Conservation (phyloP, 2,797 vertebrate species). For the Peromyscus eremicus region DNA sequence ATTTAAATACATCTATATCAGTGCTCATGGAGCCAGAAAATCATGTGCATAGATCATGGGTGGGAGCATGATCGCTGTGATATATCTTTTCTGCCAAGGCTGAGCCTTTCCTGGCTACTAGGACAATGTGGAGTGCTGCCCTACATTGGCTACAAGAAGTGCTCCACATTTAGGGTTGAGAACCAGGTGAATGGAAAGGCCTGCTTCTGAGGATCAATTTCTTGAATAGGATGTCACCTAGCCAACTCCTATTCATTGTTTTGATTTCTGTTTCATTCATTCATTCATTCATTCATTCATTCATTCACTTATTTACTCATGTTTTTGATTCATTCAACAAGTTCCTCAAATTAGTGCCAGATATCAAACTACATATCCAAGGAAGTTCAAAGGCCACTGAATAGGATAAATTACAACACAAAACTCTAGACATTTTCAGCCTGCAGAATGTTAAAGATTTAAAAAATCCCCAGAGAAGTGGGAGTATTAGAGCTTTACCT, state of each 20-base stretch:
- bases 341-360: not conserved
- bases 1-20: not conserved
- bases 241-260: not conserved
- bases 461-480: not conserved
- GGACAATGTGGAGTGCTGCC: not conserved
- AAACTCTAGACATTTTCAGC: not conserved
- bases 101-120: not conserved
- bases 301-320: not conserved
- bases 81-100: not conserved
- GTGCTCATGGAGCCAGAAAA: not conserved
- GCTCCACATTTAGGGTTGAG: not conserved
- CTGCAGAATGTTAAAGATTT: not conserved
- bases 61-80: accelerated
- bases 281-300: not conserved
- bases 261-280: not conserved
- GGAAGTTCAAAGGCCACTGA: not conserved
- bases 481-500: not conserved
- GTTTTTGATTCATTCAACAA: not conserved
- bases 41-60: not conserved
- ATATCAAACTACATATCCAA: not conserved
- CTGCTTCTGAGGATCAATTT: not conserved
- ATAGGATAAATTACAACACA: not conserved
- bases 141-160: not conserved
- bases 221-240: too few species aligned
- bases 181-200: accelerated